Evolutionary conservation across 2,888 invertebrate species (phyloP), one percentile per base, ranked within the genome.

Genomic region (Lithophane leautieri): DNA sequence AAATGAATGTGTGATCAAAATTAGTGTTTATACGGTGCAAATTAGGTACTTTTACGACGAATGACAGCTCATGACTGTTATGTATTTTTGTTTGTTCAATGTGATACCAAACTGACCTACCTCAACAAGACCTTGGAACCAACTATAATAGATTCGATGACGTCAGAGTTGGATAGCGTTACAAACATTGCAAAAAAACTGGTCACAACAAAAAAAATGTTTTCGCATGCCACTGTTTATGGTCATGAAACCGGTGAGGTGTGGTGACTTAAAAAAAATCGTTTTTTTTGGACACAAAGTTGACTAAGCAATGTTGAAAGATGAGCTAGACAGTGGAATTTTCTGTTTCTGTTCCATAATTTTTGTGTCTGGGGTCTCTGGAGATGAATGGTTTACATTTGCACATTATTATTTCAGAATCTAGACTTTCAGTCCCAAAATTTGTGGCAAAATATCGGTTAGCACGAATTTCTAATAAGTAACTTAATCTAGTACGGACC

Each of bases 71-170:
- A 62, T 75, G 67, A 63, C 62, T 54, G n/a, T 34, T 60, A 68
- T 54, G 52, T 70, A 69, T 81, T 72, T 72, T 66, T 73, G 44
- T 72, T 66, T 73, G 44, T 58, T 63, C 62, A 76, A 78, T 73
- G 84, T 73, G 73, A 71, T 76, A 79, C 72, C 79, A 65, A 69
- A 68, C 79, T 70, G 86, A 81, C 86, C 86, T 84, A 63, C n/a
- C 81, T 47, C 79, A 86, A 79, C 75, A 67, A 72, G 79, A 78
- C 85, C 86, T 86, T 86, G 86, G 44, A 42, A 73, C 16, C 65
- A 74, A 44, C 75, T 78, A 70, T 83, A 73, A 81, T 81, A 81
- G 71, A 86, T 62, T 69, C 67, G 54, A 70, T 80, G 80, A 83
- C 76, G 73, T 85, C 80, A 78, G 52, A 66, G 34, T 25, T 62